Percentiles rank a stretch among this genome's conserved stretches.
phyloP scores from a whole-genome alignment of 23 tunicate species.

The Halocynthia roretzi region DNA sequence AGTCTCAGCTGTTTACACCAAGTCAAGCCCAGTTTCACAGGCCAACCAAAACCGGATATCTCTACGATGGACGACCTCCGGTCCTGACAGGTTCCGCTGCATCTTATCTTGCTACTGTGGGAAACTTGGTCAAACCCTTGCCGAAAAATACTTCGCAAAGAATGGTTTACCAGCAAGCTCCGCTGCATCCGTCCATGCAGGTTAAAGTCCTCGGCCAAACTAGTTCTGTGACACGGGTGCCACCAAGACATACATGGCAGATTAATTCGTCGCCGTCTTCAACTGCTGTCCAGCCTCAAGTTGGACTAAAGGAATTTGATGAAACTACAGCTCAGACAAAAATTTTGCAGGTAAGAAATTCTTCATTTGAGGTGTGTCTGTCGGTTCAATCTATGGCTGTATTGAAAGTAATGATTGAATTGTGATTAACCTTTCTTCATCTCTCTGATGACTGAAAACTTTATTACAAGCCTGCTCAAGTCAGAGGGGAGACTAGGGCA shows the following conservation, averaged over 20 bases:
- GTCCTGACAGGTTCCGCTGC: background rate
- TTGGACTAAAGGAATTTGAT: background rate
- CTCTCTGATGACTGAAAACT: too few relatives aligned
- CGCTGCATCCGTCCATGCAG: slow-evolving; percentile 12
- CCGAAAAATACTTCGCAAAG: background rate
- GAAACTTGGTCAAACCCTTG: background rate
- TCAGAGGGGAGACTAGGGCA: too few relatives aligned
- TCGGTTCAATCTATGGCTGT: background rate
- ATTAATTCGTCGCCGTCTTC: background rate
- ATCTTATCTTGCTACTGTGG: background rate
- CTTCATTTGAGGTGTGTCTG: background rate
- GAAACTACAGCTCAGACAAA: slow-evolving; percentile 1
- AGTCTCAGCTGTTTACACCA: slow-evolving; percentile 16
- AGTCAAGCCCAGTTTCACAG: slow-evolving; percentile 19
- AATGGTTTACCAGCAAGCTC: background rate
- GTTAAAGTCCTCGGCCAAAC: slow-evolving; percentile 13
- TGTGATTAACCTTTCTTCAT: too few relatives aligned
- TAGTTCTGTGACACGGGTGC: background rate
- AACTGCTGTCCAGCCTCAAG: background rate
- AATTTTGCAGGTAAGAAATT: slow-evolving; percentile 2
- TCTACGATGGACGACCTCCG: background rate
- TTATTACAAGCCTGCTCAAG: too few relatives aligned
- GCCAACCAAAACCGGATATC: background rate
- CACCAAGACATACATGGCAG: background rate
- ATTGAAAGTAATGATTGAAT: too few relatives aligned